Percentiles rank a stretch among this genome's conserved stretches.
phyloP scores from a whole-genome alignment of 1,140 invertebrate genomes.

The Caenorhabditis brenneri region DNA sequence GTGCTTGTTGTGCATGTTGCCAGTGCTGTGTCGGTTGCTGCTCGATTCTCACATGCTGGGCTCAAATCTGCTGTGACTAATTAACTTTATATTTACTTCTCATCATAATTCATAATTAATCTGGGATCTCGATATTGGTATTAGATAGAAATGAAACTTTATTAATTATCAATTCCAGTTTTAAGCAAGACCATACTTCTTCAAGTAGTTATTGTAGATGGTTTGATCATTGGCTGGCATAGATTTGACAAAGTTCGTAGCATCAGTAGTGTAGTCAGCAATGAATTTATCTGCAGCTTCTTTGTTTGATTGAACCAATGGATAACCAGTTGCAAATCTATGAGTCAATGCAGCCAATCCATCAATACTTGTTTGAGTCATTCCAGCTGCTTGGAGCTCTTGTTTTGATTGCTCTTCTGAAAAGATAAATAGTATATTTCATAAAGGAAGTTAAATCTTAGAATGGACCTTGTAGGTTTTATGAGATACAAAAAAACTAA shows the following conservation, averaged over 20 bases:
- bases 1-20: not conserved
- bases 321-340: not conserved
- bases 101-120: too few species aligned
- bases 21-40: conserved; percentile 16
- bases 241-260: not conserved
- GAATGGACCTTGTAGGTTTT: too few species aligned
- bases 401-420: not conserved
- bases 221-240: not conserved
- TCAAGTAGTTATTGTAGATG: not conserved
- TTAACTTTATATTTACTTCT: too few species aligned
- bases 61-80: conserved; percentile 5
- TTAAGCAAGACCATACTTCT: not conserved
- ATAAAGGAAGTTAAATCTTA: not conserved
- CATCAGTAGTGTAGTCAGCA: not conserved
- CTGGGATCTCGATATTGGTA: too few species aligned
- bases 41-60: not conserved
- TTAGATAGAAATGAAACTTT: too few species aligned
- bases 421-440: not conserved
- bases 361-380: not conserved
- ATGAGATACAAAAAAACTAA: too few species aligned
- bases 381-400: not conserved
- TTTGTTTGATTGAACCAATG: not conserved
- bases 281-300: not conserved
- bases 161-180: too few species aligned
- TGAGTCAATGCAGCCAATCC: not conserved